phyloP scores from a whole-genome alignment of 2,797 vertebrate genomes.

The Scyliorhinus canicula region DNA sequence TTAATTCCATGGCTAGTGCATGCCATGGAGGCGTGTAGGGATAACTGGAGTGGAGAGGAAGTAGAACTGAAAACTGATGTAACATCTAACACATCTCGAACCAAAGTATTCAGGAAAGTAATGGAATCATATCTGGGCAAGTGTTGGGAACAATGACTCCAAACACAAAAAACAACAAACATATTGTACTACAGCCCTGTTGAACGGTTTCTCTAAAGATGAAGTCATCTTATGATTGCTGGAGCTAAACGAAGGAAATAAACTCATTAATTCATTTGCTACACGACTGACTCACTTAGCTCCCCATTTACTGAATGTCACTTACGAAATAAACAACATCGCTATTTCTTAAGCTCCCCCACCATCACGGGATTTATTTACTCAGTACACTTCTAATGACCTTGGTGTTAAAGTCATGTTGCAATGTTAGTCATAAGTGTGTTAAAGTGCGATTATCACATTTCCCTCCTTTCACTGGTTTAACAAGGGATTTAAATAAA shows the following conservation, averaged over 20 bases:
- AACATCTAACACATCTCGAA: neutral
- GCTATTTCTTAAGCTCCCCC: neutral
- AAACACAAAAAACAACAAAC: neutral
- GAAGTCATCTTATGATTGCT: neutral
- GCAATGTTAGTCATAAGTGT: neutral
- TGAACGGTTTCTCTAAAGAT: neutral
- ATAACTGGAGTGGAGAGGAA: neutral
- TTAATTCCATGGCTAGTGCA: neutral
- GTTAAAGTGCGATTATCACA: neutral
- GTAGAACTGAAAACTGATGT: neutral
- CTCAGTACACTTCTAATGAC: neutral
- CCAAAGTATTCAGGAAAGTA: neutral
- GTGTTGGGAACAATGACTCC: neutral
- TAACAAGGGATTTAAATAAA: slow-evolving; percentile 18
- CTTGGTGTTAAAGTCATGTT: neutral
- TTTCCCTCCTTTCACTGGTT: neutral
- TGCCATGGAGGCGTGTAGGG: neutral
- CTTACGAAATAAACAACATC: neutral
- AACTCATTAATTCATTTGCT: slow-evolving; percentile 19
- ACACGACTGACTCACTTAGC: neutral
- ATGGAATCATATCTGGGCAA: neutral
- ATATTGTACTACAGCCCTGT: neutral
- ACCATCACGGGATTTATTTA: neutral
- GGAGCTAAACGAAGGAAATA: neutral
- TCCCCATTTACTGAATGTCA: neutral